These are phyloP conservation scores for Drosophila kuntzei DNA, from an alignment of 2,888 invertebrate species.

Conservation along the genomic window DNA sequence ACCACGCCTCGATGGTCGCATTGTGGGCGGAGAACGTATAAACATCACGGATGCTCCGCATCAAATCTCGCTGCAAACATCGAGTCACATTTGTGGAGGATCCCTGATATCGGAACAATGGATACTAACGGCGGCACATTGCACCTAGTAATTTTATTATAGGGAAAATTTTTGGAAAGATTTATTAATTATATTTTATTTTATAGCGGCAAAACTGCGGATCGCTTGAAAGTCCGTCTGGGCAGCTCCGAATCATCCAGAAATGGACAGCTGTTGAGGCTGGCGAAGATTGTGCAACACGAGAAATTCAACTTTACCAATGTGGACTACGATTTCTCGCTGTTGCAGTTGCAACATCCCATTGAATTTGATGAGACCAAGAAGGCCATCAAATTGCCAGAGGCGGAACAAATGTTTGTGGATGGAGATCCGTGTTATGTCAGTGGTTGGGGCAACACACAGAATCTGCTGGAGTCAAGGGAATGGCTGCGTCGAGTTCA, in stretches of 20 bases:
- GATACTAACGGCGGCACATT: slow-evolving; percentile 85
- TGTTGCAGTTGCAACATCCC: slow-evolving; percentile 86
- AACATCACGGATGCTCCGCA: slow-evolving; percentile 85
- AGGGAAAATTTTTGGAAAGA: no score
- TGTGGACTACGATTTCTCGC: slow-evolving; percentile 88
- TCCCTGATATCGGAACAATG: slow-evolving; percentile 84
- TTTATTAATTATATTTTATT: not conserved
- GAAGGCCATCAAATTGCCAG: slow-evolving; percentile 85
- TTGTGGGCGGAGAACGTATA: slow-evolving; percentile 84
- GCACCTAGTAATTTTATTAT: slow-evolving; percentile 84
- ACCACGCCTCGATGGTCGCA: slow-evolving; percentile 84
- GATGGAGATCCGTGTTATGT: slow-evolving; percentile 84
- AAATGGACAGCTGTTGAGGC: slow-evolving; percentile 86
- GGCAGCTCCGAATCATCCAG: slow-evolving; percentile 86
- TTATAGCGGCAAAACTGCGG: slow-evolving; percentile 73
- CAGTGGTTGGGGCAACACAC: slow-evolving; percentile 85
- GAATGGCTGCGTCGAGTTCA: slow-evolving; percentile 86
- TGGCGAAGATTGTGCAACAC: slow-evolving; percentile 86
- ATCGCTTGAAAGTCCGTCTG: slow-evolving; percentile 85
- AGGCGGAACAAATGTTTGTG: slow-evolving; percentile 70
- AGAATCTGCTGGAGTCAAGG: slow-evolving; percentile 76
- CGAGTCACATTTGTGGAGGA: slow-evolving; percentile 84
- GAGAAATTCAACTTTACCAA: slow-evolving; percentile 86
- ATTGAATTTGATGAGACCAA: slow-evolving; percentile 86
- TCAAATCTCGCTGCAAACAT: slow-evolving; percentile 84